Base-by-base conservation (phyloP, 2,888 invertebrate genomes). In the Drosophila mulleri region DNA sequence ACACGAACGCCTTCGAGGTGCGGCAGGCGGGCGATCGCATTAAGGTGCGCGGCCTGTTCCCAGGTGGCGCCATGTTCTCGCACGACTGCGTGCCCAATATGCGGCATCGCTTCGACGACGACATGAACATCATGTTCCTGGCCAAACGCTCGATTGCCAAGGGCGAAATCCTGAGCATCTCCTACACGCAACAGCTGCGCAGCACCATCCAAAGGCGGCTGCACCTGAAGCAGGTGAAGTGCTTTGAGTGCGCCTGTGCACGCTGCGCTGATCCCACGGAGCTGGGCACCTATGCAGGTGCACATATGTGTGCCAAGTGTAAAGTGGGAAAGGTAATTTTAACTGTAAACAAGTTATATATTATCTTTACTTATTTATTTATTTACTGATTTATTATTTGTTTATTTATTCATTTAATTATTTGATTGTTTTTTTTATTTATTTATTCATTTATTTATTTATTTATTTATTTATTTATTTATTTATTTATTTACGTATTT, bases 61-160 rank as follows among this genome's bases (percentile, higher is more conserved):
- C 95, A 1, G 94, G 94, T 61, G 95, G 95, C 0, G 94, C 96
- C 8, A 94, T 96, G 94, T 94, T 96, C 92, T 94, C 95, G 59
- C 96, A 96, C 89, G 95, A 95, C 82, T 96, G 96, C 89, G 94
- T 93, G 72, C 95, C 96, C 29, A 96, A 96, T 88, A 95, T 96
- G 1, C 94, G 95, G 56, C 96, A 96, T 89, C 93, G 94, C 41
- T 95, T 95, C 47, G 95, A 94, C 60, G 94, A 94, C 16, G 94
- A 95, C 53, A 94, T 94, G 91, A 93, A 94, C 83, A 94, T 96
- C 56, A 93, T 95, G 2, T 92, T 96, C 29, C 94, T 95, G 80
- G 95, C 96, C 18, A 95, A 95, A 11, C 93, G 88, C 2, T 66
- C 83, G 16, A 96, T 97, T 61, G 92, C 94, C 57, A 95, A 96